Conservation (phyloP, 2,113 vertebrate species). For the Addax nasomaculatus region DNA sequence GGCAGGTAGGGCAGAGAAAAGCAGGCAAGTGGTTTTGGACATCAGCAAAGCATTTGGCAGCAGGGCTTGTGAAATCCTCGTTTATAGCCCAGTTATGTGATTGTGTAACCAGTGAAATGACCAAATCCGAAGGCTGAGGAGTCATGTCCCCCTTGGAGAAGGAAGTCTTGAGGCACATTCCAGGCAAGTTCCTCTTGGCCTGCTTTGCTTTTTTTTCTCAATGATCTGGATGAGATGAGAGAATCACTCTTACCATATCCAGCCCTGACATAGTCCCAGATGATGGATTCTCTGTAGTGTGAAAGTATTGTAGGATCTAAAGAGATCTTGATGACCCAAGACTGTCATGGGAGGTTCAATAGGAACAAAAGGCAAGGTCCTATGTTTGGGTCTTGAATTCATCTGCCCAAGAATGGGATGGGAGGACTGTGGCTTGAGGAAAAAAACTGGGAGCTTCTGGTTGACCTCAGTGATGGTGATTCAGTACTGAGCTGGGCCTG, state of each 20-base stretch:
- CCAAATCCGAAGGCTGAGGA: slow-evolving; percentile 10
- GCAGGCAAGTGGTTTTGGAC: not conserved
- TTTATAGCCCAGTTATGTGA: slow-evolving; percentile 23
- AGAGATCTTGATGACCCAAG: not conserved
- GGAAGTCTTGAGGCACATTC: not conserved
- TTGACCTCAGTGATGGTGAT: not conserved
- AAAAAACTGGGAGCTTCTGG: not conserved
- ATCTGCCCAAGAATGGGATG: not conserved
- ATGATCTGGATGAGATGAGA: not conserved
- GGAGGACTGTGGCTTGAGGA: not conserved
- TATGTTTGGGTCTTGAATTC: not conserved
- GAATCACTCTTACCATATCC: not conserved
- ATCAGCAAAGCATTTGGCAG: slow-evolving; percentile 1
- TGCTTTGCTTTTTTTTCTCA: not conserved
- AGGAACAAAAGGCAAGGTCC: not conserved
- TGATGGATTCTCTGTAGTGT: not conserved
- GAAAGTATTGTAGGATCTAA: not conserved
- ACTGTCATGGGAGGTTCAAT: not conserved
- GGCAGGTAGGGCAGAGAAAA: slow-evolving; percentile 25
- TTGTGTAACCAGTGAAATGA: slow-evolving; percentile 32
- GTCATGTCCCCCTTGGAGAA: not conserved
- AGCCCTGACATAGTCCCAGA: not conserved
- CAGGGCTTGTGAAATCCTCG: not conserved
- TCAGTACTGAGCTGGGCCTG: not conserved
- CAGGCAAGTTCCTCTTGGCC: not conserved